phyloP scores from a whole-genome alignment of 2,797 vertebrate genomes.

The Hypotaenidia philippensis region DNA sequence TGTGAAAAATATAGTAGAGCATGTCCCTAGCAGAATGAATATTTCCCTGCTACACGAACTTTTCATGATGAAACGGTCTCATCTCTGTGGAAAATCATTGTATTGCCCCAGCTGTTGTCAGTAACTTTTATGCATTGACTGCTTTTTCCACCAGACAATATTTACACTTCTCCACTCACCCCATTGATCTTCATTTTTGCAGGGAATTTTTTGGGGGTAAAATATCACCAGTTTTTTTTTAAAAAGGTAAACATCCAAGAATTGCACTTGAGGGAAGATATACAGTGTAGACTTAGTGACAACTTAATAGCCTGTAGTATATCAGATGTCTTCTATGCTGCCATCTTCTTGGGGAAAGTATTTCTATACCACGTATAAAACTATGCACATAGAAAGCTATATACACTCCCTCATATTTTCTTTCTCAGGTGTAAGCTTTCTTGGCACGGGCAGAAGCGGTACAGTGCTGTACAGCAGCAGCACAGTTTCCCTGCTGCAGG shows the following conservation, averaged over 20 bases:
- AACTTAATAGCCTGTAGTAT: conserved; percentile 67
- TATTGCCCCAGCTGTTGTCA: conserved; percentile 55
- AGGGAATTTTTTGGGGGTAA: conserved; percentile 45
- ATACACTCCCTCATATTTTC: background rate
- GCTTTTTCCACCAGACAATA: conserved; percentile 44
- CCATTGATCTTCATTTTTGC: conserved; percentile 67
- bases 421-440: background rate
- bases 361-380: conserved; percentile 28
- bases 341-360: conserved; percentile 38
- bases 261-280: conserved; percentile 57
- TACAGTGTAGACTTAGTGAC: conserved; percentile 44
- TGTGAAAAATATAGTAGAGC: background rate
- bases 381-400: background rate
- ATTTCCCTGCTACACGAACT: conserved; percentile 30
- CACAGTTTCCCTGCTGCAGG: background rate
- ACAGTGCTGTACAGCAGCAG: background rate
- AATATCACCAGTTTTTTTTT: conserved; percentile 25
- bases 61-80: conserved; percentile 42
- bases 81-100: conserved; percentile 34
- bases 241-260: conserved; percentile 51
- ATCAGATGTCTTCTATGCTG: conserved; percentile 59
- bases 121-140: conserved; percentile 57
- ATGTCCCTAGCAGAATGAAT: background rate
- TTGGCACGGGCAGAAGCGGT: background rate
- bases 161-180: conserved; percentile 48